These are phyloP conservation scores for Lutraria lutraria DNA, from an alignment of 2,888 invertebrate species.

Conservation along the genomic window DNA sequence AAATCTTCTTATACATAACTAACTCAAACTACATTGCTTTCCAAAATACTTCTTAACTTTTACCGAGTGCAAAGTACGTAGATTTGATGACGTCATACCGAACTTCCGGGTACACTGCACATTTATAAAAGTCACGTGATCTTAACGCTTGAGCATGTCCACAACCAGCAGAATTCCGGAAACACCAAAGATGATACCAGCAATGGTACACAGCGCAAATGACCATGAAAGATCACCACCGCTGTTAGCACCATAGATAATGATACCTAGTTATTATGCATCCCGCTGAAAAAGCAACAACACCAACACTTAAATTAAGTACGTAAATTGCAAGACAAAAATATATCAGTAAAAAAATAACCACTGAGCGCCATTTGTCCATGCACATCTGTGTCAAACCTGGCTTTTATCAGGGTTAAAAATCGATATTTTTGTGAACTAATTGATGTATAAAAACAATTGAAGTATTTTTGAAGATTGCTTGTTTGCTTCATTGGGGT, in stretches of 20 bases:
- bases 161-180: constrained; percentile 72
- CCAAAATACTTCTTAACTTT: constrained; percentile 21
- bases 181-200: constrained; percentile 73
- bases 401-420: no score
- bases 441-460: no score
- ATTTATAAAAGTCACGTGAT: background rate
- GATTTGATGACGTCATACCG: constrained; percentile 24
- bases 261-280: constrained; percentile 74
- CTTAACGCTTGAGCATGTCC: constrained; percentile 66
- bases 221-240: constrained; percentile 74
- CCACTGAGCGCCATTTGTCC: no score
- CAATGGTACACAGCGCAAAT: constrained; percentile 73
- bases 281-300: constrained; percentile 68
- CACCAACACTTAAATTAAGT: no score
- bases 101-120: background rate
- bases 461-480: no score
- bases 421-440: no score
- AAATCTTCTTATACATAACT: constrained; percentile 26
- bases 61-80: constrained; percentile 16
- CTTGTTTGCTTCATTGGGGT: no score
- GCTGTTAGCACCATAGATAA: constrained; percentile 74
- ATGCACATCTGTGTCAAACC: no score
- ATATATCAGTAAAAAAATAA: no score
- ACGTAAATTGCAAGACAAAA: no score
- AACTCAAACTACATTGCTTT: constrained; percentile 16